A percentile compares a stretch with the other conserved stretches of the same genome.
Evolutionary conservation across 2,888 invertebrate species (phyloP).

Genomic region (Yponomeuta plumbellus): DNA sequence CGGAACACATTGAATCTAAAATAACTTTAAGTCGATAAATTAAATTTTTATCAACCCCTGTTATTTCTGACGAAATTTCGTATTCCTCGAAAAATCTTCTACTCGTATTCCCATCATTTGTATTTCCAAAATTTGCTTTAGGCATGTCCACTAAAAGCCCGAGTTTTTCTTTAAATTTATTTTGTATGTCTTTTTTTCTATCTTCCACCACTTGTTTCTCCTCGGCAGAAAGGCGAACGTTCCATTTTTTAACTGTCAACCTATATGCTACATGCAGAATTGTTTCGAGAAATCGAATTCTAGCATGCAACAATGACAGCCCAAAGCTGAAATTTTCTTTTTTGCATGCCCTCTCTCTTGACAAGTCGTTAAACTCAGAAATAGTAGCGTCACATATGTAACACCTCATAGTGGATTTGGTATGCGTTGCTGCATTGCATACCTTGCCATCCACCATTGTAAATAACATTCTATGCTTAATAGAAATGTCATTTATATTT

Average conservation of each 20-base stretch:
- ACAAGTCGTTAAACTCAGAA: no score
- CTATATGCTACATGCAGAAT: conserved; percentile 27
- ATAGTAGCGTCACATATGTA: no score
- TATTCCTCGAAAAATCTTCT: conserved; percentile 37
- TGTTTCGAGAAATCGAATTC: conserved; percentile 26
- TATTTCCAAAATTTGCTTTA: conserved; percentile 35
- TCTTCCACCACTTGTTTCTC: no score
- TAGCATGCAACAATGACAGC: conserved; percentile 34
- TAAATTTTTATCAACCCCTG: conserved; percentile 30
- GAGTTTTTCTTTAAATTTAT: conserved; percentile 27
- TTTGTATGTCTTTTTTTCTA: conserved; percentile 26
- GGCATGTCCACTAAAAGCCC: conserved; percentile 38
- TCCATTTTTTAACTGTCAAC: conserved; percentile 27
- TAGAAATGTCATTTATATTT: not conserved
- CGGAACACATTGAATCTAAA: conserved; percentile 25
- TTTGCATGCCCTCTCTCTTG: not conserved
- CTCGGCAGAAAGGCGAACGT: no score
- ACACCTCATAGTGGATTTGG: no score
- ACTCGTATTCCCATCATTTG: conserved; percentile 36
- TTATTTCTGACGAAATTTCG: conserved; percentile 33
- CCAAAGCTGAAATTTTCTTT: conserved; percentile 20
- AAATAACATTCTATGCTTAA: conserved; percentile 5
- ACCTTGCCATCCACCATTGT: conserved; percentile 17
- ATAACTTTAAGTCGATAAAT: conserved; percentile 31
- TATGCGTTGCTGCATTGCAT: conserved; percentile 13